Percentiles rank a stretch among this genome's conserved stretches.
These are phyloP conservation scores for Centropus bengalensis DNA, from an alignment of 2,113 vertebrate species.

Conservation along the genomic window DNA sequence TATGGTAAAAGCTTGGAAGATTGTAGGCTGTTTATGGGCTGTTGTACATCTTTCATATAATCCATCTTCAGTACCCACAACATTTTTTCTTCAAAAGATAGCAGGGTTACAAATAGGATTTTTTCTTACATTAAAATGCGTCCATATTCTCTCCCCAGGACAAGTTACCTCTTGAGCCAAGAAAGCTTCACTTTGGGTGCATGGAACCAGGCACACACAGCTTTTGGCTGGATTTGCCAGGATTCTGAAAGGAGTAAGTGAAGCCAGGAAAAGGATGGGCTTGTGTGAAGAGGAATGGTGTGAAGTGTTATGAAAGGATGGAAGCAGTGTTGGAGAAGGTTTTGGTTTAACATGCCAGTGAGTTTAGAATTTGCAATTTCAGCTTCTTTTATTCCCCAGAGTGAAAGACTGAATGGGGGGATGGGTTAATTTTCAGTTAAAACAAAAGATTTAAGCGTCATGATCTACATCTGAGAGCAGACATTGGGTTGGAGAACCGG, in stretches of 20 bases:
- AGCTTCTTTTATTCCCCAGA: background rate
- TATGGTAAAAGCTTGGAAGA: constrained; percentile 20
- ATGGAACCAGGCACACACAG: background rate
- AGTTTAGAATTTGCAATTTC: background rate
- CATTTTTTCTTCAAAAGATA: background rate
- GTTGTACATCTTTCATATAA: background rate
- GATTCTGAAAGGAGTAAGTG: background rate
- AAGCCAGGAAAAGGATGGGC: background rate
- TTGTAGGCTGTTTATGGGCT: background rate
- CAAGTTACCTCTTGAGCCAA: background rate
- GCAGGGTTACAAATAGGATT: background rate
- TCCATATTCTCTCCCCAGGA: background rate
- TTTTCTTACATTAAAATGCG: background rate
- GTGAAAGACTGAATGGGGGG: background rate
- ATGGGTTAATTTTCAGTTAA: background rate
- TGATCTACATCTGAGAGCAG: background rate
- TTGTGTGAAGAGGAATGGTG: background rate
- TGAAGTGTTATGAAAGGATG: background rate
- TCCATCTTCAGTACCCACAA: background rate
- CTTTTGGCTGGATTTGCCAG: background rate
- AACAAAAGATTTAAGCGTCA: background rate
- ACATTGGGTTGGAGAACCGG: background rate
- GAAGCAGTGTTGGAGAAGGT: background rate
- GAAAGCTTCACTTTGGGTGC: background rate
- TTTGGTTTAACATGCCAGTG: background rate